Evolutionary conservation across 2,888 invertebrate species (phyloP).

Genomic region (Erebia ligea): DNA sequence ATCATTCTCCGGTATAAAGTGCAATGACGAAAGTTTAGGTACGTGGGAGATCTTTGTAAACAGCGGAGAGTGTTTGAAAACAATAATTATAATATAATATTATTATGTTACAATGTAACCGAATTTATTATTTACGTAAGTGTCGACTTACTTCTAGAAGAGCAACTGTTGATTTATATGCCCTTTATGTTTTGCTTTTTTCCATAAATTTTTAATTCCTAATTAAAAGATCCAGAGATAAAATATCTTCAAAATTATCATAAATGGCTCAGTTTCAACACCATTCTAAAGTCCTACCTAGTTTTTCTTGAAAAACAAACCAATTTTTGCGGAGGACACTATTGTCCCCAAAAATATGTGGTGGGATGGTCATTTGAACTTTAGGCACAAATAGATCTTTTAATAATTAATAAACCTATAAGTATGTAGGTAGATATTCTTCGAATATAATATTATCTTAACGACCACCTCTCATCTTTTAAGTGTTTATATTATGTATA

Average conservation of each 20-base stretch:
- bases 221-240: background rate
- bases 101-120: background rate
- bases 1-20: background rate
- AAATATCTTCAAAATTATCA: background rate
- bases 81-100: slow-evolving; percentile 1
- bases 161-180: background rate
- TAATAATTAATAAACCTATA: no score
- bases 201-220: background rate
- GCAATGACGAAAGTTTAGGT: slow-evolving; percentile 5
- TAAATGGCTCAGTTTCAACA: no score
- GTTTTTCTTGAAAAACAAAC: no score
- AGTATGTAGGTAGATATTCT: no score
- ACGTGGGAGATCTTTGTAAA: slow-evolving; percentile 1
- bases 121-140: slow-evolving; percentile 8
- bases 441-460: no score
- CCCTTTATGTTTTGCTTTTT: background rate
- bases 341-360: no score
- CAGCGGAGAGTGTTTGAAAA: slow-evolving; percentile 7
- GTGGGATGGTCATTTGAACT: no score
- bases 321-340: no score
- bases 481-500: no score
- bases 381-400: no score
- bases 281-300: no score
- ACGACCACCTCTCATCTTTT: no score
- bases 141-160: background rate